Conservation (phyloP, 1,140 invertebrate species). For the Calliphora vicina region DNA sequence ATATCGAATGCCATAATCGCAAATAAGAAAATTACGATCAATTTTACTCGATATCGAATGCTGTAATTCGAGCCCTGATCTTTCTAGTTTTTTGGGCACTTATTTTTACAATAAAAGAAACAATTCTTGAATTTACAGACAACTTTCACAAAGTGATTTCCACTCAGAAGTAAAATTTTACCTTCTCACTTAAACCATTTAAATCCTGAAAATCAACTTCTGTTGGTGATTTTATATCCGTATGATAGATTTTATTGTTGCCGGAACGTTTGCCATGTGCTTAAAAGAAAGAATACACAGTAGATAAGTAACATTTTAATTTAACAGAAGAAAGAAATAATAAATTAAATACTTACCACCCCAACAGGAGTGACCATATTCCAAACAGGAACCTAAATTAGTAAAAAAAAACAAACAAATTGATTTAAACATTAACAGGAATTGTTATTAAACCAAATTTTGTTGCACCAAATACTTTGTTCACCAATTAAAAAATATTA, state of each 20-base stretch:
- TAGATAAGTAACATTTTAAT: background rate
- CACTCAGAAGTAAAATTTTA: too few relatives aligned
- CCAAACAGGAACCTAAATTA: slow-evolving; percentile 58
- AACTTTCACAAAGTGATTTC: too few relatives aligned
- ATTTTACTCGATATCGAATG: too few relatives aligned
- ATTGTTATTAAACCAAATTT: background rate
- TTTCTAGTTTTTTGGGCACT: too few relatives aligned
- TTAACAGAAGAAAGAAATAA: slow-evolving; percentile 28
- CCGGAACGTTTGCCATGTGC: slow-evolving; percentile 58
- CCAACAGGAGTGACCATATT: slow-evolving; percentile 62
- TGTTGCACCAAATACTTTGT: slow-evolving; percentile 20
- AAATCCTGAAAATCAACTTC: slow-evolving; percentile 28
- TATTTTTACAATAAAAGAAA: too few relatives aligned
- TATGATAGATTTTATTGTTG: background rate
- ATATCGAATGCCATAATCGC: too few relatives aligned
- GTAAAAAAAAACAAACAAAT: slow-evolving; percentile 19
- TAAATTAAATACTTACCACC: slow-evolving; percentile 52
- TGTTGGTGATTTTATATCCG: background rate
- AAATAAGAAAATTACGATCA: too few relatives aligned
- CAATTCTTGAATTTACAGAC: too few relatives aligned
- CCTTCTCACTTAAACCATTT: slow-evolving; percentile 18
- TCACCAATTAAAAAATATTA: too few relatives aligned
- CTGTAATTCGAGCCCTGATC: too few relatives aligned
- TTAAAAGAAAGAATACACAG: slow-evolving; percentile 15
- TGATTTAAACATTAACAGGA: too few relatives aligned